Evolutionary conservation across 2,113 vertebrate species (phyloP).

Genomic region (Urocolius indicus): DNA sequence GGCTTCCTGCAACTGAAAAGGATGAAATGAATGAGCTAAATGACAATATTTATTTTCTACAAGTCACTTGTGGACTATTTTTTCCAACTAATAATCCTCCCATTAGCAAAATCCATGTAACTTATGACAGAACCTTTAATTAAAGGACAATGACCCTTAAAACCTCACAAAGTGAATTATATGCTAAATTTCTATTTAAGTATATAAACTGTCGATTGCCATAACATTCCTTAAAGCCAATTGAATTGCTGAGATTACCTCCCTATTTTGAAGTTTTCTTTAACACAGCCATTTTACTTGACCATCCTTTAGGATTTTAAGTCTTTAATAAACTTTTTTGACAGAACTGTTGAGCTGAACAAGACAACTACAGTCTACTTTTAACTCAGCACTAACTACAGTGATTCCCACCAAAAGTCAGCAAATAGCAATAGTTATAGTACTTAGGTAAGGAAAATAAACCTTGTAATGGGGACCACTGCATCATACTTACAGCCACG

Average conservation of each 20-base stretch:
- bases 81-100: slow-evolving; percentile 78
- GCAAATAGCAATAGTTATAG: slow-evolving; percentile 48
- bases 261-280: slow-evolving; percentile 53
- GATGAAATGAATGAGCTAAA: slow-evolving; percentile 75
- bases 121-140: slow-evolving; percentile 75
- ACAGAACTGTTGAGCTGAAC: slow-evolving; percentile 74
- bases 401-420: slow-evolving; percentile 59
- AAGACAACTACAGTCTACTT: slow-evolving; percentile 71
- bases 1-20: slow-evolving; percentile 81
- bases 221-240: slow-evolving; percentile 69
- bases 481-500: slow-evolving; percentile 57
- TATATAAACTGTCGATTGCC: slow-evolving; percentile 74
- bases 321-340: slow-evolving; percentile 72
- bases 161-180: slow-evolving; percentile 77
- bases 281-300: slow-evolving; percentile 68
- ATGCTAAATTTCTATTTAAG: slow-evolving; percentile 75
- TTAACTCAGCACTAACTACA: slow-evolving; percentile 70
- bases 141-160: slow-evolving; percentile 74
- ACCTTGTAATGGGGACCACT: slow-evolving; percentile 64
- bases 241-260: slow-evolving; percentile 58
- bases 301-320: slow-evolving; percentile 66
- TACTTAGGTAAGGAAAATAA: slow-evolving; percentile 32
- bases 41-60: slow-evolving; percentile 74
- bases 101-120: slow-evolving; percentile 74
- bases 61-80: slow-evolving; percentile 75